phyloP scores from a whole-genome alignment of 2,797 vertebrate species.

The Acanthiza pusilla region DNA sequence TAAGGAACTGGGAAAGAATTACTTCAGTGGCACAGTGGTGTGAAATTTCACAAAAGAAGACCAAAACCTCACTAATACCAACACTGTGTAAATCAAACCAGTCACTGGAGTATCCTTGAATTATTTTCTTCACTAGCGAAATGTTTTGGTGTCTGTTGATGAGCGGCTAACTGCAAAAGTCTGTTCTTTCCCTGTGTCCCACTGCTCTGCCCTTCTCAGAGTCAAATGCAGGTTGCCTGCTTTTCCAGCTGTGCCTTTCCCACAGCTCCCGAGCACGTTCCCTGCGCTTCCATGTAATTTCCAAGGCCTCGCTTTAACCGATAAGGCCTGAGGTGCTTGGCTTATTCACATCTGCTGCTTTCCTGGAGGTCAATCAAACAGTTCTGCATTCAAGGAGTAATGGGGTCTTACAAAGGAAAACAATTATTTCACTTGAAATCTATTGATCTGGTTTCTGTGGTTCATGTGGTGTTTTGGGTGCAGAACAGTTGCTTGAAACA shows the following conservation, averaged over 20 bases:
- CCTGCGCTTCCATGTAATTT: slow-evolving; percentile 51
- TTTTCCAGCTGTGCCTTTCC: slow-evolving; percentile 74
- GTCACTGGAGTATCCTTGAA: not conserved
- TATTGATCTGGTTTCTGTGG: slow-evolving; percentile 71
- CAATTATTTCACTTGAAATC: slow-evolving; percentile 73
- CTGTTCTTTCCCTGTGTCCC: not conserved
- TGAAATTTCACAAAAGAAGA: not conserved
- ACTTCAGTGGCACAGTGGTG: not conserved
- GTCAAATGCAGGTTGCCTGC: not conserved
- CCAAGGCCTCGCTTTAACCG: slow-evolving; percentile 72
- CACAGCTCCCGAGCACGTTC: slow-evolving; percentile 49
- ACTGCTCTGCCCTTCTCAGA: not conserved
- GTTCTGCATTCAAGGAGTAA: slow-evolving; percentile 72
- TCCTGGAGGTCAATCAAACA: slow-evolving; percentile 73
- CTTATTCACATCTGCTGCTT: slow-evolving; percentile 76
- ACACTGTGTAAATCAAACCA: not conserved
- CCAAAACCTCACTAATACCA: not conserved
- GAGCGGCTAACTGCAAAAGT: not conserved
- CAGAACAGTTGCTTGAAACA: slow-evolving; percentile 63
- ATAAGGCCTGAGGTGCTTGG: slow-evolving; percentile 68
- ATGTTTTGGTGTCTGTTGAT: not conserved
- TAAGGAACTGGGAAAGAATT: not conserved
- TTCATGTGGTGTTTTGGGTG: slow-evolving; percentile 70
- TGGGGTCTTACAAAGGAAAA: slow-evolving; percentile 74
- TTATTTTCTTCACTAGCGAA: not conserved